Evolutionary conservation across 2,797 vertebrate genomes (phyloP).

Genomic region (Loriculus beryllinus): DNA sequence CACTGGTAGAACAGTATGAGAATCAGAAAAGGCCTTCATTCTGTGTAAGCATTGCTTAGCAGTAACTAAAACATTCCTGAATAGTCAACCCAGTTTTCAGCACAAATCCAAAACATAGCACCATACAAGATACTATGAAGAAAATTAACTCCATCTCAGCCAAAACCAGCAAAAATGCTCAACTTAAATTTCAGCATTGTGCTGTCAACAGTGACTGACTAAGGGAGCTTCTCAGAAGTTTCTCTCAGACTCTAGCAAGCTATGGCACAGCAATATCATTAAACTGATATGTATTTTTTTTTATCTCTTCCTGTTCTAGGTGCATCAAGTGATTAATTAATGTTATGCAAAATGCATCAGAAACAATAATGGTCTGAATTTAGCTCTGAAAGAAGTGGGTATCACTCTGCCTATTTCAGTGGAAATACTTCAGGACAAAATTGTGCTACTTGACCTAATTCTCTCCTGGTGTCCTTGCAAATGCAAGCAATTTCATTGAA

Average conservation of each 20-base stretch:
- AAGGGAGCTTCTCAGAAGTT: not conserved
- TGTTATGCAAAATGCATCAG: not conserved
- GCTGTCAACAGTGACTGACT: not conserved
- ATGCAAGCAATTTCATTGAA: not conserved
- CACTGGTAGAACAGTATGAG: not conserved
- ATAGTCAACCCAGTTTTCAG: not conserved
- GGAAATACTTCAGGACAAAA: not conserved
- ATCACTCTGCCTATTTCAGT: not conserved
- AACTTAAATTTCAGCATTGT: not conserved
- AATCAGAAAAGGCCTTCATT: not conserved
- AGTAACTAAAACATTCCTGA: not conserved
- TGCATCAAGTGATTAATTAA: not conserved
- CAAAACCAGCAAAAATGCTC: not conserved
- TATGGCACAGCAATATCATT: not conserved
- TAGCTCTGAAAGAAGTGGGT: not conserved
- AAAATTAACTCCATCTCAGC: not conserved
- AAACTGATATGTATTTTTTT: not conserved
- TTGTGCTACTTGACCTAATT: slow-evolving; percentile 1
- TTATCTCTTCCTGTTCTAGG: not conserved
- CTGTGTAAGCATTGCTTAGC: not conserved
- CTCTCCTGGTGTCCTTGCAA: not conserved
- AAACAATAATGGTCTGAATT: slow-evolving; percentile 15
- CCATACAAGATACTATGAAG: not conserved
- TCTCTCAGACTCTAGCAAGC: not conserved
- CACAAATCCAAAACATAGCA: not conserved